Base-by-base conservation (phyloP, 2,888 invertebrate species). In the Baccha elongata region DNA sequence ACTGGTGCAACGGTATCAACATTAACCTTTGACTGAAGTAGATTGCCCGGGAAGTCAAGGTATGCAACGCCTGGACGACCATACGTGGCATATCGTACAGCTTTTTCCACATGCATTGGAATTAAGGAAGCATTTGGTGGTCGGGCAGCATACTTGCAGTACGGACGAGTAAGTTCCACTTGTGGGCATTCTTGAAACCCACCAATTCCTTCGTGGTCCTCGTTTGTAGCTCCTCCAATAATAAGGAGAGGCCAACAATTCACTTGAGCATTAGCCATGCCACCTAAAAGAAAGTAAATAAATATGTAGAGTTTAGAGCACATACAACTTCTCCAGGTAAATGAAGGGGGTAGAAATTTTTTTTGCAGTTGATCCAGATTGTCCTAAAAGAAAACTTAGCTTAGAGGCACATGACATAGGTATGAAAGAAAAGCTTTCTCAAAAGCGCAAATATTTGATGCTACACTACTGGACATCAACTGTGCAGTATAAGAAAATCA, bases 181-280 rank as follows among this genome's bases (percentile, higher is more conserved):
- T 98, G 98, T 0, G 95, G 94, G 91, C 95, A 98, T 91, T 98
- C 98, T 91, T 99, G 99, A 91, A 99, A 99, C 1, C 98, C 99
- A 19, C 99, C 99, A 86, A 98, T 95, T 7, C 96, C 96, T 91
- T 98, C 98, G 89, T 98, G 98, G 90, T 98, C 97, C 87, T 95
- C 93, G 13, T 97, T 95, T 86, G 96, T 96, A 0, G 98, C 95
- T 1, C 99, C 99, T 15, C 97, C 98, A 84, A 99, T 94, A 3
- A 99, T 97, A 40, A 99, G 88, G 53, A 99, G 91, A 0, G 99
- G 99, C 98, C 98, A 99, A 89, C 97, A 96, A 90, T 99, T 99
- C 3, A 97, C 93, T 91, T 98, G 97, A 1, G 99, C 98, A 92
- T 99, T 99, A 11, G 98, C 98, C 96, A 99, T 96, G 23, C 99